Percentiles rank a stretch among this genome's conserved stretches.
These are phyloP conservation scores for Lampropteryx suffumata DNA, from an alignment of 2,888 invertebrate genomes.

Conservation along the genomic window DNA sequence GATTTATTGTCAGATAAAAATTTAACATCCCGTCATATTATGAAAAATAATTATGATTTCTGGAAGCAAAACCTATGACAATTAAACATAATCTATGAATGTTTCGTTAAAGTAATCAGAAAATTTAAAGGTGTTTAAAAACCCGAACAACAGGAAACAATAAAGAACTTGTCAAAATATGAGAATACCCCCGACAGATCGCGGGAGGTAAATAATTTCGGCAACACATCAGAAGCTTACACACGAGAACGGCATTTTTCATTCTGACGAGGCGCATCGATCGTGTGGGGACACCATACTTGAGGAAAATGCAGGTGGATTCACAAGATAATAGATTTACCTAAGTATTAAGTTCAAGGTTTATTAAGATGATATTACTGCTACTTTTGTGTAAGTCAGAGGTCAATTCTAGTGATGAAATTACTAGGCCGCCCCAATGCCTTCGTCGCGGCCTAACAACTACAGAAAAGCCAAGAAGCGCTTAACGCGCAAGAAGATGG, in stretches of 20 bases:
- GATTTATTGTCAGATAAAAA: no score
- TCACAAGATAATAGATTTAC: background rate
- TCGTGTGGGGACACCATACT: conserved; percentile 28
- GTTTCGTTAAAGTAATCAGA: background rate
- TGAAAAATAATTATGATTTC: background rate
- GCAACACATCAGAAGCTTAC: conserved; percentile 30
- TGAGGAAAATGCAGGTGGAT: background rate
- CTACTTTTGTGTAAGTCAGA: no score
- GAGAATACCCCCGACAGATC: conserved; percentile 22
- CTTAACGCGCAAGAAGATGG: no score
- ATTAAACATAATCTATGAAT: background rate
- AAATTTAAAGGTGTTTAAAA: conserved; percentile 4
- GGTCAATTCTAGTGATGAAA: no score
- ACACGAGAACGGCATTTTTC: conserved; percentile 37
- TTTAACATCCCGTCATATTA: background rate
- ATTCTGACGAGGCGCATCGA: conserved; percentile 42
- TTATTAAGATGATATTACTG: no score
- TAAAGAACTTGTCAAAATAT: conserved; percentile 29
- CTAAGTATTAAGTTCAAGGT: no score
- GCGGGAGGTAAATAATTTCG: conserved; percentile 32
- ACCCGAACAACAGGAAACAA: conserved; percentile 26
- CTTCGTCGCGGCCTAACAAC: no score
- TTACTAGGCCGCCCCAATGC: no score
- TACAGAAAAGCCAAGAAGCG: no score
- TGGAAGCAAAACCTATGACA: background rate